A percentile compares a stretch with the other conserved stretches of the same genome.
phyloP scores from a whole-genome alignment of 64 coral and sea anemone genomes.

The Montipora cactus region DNA sequence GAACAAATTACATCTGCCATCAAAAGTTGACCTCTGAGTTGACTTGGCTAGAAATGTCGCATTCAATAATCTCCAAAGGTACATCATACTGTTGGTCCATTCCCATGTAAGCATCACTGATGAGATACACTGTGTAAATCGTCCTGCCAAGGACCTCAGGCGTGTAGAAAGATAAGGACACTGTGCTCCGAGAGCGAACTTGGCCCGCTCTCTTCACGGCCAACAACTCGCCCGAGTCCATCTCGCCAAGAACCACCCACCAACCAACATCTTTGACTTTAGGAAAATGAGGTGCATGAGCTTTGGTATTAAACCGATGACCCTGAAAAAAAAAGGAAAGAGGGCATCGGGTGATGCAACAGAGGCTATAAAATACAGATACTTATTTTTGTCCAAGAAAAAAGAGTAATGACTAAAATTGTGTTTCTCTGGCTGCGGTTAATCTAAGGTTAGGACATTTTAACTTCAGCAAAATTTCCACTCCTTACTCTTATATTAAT shows the following conservation, averaged over 20 bases:
- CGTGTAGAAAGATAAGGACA: conserved; percentile 87
- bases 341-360: not conserved
- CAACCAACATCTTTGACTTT: conserved; percentile 93
- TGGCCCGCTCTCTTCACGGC: conserved; percentile 89
- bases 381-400: too few relatives aligned
- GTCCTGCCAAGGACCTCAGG: conserved; percentile 78
- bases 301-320: conserved; percentile 76
- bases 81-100: conserved; percentile 97
- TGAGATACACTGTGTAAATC: conserved; percentile 90
- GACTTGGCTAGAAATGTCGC: conserved; percentile 83
- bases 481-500: too few relatives aligned
- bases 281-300: conserved; percentile 91
- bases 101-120: conserved; percentile 94
- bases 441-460: too few relatives aligned
- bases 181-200: conserved; percentile 46
- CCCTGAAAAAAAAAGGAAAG: not conserved
- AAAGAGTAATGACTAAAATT: too few relatives aligned
- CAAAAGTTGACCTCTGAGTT: conserved; percentile 79
- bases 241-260: conserved; percentile 91
- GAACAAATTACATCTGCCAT: not conserved
- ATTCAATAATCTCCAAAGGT: conserved; percentile 82
- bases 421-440: too few relatives aligned
- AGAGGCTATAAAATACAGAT: not conserved
- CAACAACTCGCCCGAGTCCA: conserved; percentile 90
- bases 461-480: too few relatives aligned